phyloP scores from a whole-genome alignment of 2,113 vertebrate genomes.

The Pachyramphus minor region DNA sequence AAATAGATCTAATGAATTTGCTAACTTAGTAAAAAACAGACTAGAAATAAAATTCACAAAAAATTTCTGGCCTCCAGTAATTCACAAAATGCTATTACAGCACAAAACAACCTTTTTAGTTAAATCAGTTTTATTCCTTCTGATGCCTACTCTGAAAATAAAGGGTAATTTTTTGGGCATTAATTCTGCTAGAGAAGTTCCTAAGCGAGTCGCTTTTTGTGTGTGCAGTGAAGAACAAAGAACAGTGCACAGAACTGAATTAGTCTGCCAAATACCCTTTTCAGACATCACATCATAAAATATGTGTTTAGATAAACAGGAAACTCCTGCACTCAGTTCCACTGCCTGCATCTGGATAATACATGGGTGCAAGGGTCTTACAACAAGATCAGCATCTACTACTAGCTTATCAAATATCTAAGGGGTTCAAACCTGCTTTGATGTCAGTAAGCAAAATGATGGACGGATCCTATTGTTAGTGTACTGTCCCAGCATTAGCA shows the following conservation, averaged over 20 bases:
- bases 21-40: conserved; percentile 3
- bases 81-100: neutral
- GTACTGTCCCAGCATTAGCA: neutral
- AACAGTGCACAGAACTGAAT: neutral
- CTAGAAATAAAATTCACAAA: conserved; percentile 27
- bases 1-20: neutral
- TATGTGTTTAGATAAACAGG: neutral
- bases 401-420: neutral
- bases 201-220: neutral
- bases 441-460: neutral
- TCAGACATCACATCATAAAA: neutral
- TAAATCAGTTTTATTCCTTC: neutral
- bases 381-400: neutral
- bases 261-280: neutral
- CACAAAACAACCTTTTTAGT: neutral
- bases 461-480: neutral
- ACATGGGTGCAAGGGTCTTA: neutral
- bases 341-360: neutral
- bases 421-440: neutral
- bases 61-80: conserved; percentile 5
- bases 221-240: neutral
- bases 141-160: neutral
- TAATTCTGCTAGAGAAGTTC: neutral
- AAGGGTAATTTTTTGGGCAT: neutral
- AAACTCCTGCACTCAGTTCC: neutral